Evolutionary conservation across 92 coral and sea anemone genomes (phyloP), one percentile per base, ranked within the genome.

Genomic region (Porites lobata): DNA sequence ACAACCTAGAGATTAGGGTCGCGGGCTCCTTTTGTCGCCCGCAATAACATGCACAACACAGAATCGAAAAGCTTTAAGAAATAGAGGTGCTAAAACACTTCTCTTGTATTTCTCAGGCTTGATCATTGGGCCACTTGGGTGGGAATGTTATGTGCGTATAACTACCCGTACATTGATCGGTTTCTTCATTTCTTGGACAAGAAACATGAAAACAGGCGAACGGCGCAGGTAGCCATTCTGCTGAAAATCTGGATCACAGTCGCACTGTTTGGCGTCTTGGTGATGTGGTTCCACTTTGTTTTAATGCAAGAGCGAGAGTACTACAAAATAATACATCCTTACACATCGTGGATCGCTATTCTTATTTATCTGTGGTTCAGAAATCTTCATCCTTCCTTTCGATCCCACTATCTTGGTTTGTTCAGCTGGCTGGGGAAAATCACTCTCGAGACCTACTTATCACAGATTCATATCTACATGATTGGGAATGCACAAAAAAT

Each of bases 391-490:
- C 99, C 99, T 2, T 77, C 86, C 24, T 91, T 97, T 9, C 93
- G 99, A 10, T 87, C 93, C 7, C 90, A 88, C 57, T 94, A 97
- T 66, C 82, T 97, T 14, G 96, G 96, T 69, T 93, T 97, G 74
- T 97, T 97, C 72, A 92, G 95, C 62, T 97, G 98, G 98, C 96
- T 97, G 56, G 99, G 99, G 8, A 97, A 97, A 82, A 81, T 97
- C 20, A 97, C 99, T 0, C 77, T 97, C 13, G 99, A 97, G 85
- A 95, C 99, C 3, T 97, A 97, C 54, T 91, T 97, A 9, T 96
- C 99, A 22, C 99, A 97, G 72, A 97, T 97, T 75, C 98, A 97
- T 72, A 97, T 97, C 74, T 97, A 97, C 81, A 97, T 97, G 99
- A 97, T 97, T 64, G 99, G 94, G 10, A 91, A 96, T 58, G 99